Base-by-base conservation (phyloP, 1,140 invertebrate species). In the Arion vulgaris region DNA sequence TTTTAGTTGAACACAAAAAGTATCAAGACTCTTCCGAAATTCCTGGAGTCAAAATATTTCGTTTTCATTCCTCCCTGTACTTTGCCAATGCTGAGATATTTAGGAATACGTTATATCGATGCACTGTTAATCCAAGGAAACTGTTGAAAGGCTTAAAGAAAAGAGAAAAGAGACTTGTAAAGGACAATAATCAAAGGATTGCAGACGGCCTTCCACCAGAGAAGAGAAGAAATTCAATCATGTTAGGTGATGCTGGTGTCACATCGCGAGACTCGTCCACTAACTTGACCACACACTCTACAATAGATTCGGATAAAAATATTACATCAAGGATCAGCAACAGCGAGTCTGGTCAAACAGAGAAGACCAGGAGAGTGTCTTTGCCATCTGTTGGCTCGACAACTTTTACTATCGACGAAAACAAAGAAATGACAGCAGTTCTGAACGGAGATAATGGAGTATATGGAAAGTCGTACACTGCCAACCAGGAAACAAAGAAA, bases 71-170 rank as follows among this genome's bases (percentile, higher is more conserved):
- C 28, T 91, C 92, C 28, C 74, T 94, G n/a, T 93, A 93, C 85
- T 93, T 92, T 85, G 93, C 91, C 1, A 93, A 93, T 86, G 91
- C 92, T 0, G 93, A 93, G 86, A 90, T 91, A 34, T 94, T 93
- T 84, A 86, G 87, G 53, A 90, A 79, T 75, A 87, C 80, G 32
- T 84, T 91, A 28, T 90, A 91, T 75, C 85, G 84, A 49, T 71
- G 84, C n/a, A 90, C 89, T 0, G 83, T 89, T 0, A 91, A 90
- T 76, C 87, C 89, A 1, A 82, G 88, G 57, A 90, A 89, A 83
- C 71, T 87, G 38, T 83, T 90, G 53, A 90, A 91, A 81, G 86
- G 88, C 74, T 76, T 91, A 32, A 89, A 90, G 71, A 90, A 90
- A 81, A 87, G 88, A 76, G 87, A 88, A 85, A 83, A 75, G 71